Evolutionary conservation across 30 jellyfish, hydroid and myxozoan genomes (phyloP), one percentile per base, ranked within the genome.

Genomic region (Hydractinia echinata): DNA sequence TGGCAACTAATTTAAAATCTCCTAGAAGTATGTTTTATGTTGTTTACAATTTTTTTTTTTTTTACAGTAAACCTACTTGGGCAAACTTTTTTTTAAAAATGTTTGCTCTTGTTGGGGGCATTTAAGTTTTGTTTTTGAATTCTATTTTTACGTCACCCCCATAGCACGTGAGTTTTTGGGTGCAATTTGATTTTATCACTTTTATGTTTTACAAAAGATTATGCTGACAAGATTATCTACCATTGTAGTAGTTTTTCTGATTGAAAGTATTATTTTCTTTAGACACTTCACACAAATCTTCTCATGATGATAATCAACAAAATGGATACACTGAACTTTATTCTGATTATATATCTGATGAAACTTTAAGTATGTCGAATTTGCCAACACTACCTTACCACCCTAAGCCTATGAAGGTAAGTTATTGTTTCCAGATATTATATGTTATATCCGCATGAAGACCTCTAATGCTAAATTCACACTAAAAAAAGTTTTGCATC

Each of bases 361-460:
- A 90, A 50, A 51, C 64, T 14, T 51, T 80, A 16, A 81, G 89
- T 18, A 54, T 88, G 15, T 64, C 90, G 19, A 55, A 87, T 44
- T 61, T 90, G 6, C 97, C 95, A 39, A 81, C 94, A 4, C 52
- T 85, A n/a, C 80, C 92, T 4, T 85, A 79, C 21, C 97, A 90
- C 54, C 97, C 97, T n/a, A 76, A 73, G 54, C 97, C 97, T 9
- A 53, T 90, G 55, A 78, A 78, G 74, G 97, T 90, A 85, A 49
- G 85, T 11, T 7, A 18, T 21, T 4, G 0, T 72, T 30, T 30
- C 44, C 44, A 30, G 44, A 30, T 30, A 2, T 30, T 30, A 30
- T 30, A 30, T 30, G 2, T 30, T 30, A 30, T 2, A 30, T 30
- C 44, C 2, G 44, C 44, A 30, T 30, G 1, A 30, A 30, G 44